phyloP scores from a whole-genome alignment of 2,888 invertebrate species.

The Drosophila suboccidentalis region DNA sequence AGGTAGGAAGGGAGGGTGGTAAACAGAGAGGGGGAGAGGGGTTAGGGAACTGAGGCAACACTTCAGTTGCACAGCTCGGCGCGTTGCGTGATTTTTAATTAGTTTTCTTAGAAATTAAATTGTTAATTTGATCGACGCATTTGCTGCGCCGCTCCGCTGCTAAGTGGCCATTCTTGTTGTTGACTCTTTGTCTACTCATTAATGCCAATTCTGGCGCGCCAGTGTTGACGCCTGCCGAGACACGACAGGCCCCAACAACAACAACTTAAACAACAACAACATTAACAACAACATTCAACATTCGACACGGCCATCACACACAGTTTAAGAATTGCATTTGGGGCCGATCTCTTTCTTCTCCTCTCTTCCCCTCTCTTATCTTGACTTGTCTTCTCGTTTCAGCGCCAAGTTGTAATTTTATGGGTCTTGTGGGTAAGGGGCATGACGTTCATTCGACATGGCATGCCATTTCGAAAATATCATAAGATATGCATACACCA shows the following conservation, averaged over 20 bases:
- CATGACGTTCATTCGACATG: conserved; percentile 36
- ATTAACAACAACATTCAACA: conserved; percentile 9
- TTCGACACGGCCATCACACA: conserved; percentile 49
- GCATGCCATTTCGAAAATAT: conserved; percentile 30
- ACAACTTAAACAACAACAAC: background rate
- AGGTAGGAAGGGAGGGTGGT: background rate
- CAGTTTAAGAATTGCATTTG: conserved; percentile 25
- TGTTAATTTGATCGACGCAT: conserved; percentile 83
- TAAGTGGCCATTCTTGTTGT: conserved; percentile 66
- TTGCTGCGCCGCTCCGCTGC: conserved; percentile 66
- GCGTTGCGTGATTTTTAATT: conserved; percentile 83
- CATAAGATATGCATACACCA: conserved; percentile 23
- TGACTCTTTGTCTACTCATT: conserved; percentile 79
- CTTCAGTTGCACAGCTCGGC: conserved; percentile 50
- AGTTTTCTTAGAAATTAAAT: conserved; percentile 85
- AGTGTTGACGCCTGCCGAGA: conserved; percentile 71
- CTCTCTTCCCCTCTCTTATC: background rate
- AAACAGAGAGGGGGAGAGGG: background rate
- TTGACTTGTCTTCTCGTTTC: background rate
- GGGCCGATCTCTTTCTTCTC: conserved; percentile 15
- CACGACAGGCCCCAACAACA: conserved; percentile 36
- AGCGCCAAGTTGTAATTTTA: conserved; percentile 40
- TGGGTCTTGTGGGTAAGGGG: conserved; percentile 42
- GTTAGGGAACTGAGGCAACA: conserved; percentile 21
- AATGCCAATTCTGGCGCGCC: conserved; percentile 82